Evolutionary conservation across 1,140 invertebrate genomes (phyloP).

Genomic region (Periplaneta americana): DNA sequence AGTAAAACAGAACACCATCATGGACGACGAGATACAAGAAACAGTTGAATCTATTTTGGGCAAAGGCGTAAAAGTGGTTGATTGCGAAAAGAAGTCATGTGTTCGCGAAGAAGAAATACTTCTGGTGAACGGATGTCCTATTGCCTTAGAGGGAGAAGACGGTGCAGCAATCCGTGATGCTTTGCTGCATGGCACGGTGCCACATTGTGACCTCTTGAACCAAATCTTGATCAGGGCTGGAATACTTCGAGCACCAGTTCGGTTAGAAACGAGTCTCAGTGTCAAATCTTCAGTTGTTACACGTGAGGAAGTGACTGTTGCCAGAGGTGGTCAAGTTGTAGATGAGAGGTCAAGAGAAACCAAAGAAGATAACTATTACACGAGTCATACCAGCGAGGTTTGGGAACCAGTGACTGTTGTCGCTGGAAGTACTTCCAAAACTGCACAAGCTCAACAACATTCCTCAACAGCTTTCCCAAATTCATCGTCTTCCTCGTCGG

Average conservation of each 20-base stretch:
- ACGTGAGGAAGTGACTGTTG: slow-evolving; percentile 66
- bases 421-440: not conserved
- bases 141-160: slow-evolving; percentile 61
- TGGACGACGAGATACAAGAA: slow-evolving; percentile 73
- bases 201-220: slow-evolving; percentile 65
- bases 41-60: slow-evolving; percentile 72
- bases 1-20: slow-evolving; percentile 27
- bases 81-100: slow-evolving; percentile 68
- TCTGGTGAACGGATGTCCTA: slow-evolving; percentile 66
- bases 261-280: slow-evolving; percentile 64
- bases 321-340: slow-evolving; percentile 58
- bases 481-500: not conserved
- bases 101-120: slow-evolving; percentile 68
- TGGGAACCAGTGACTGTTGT: slow-evolving; percentile 9
- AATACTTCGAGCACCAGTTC: slow-evolving; percentile 60
- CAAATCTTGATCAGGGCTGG: slow-evolving; percentile 63
- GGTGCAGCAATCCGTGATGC: slow-evolving; percentile 63
- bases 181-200: slow-evolving; percentile 58
- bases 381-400: slow-evolving; percentile 55
- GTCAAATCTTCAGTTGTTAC: slow-evolving; percentile 68
- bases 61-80: slow-evolving; percentile 65
- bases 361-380: slow-evolving; percentile 66
- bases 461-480: not conserved
- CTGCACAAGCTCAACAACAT: not conserved
- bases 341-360: slow-evolving; percentile 67